A percentile compares a stretch with the other conserved stretches of the same genome.
These are phyloP conservation scores for Tetragonula clypearis DNA, from an alignment of 1,140 invertebrate genomes.

Conservation along the genomic window DNA sequence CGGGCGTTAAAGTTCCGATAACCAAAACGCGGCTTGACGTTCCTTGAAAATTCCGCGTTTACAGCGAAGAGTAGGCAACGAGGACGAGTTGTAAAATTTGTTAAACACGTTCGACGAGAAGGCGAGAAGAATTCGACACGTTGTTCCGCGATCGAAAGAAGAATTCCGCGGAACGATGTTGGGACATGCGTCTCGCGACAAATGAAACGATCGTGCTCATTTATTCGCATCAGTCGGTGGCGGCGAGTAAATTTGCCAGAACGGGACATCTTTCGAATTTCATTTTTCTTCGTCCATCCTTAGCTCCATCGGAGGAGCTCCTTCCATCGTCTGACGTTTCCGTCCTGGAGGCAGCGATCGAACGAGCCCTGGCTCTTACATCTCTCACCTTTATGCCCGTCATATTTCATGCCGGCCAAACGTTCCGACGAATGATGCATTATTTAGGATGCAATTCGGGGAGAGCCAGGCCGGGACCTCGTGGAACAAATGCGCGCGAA, in stretches of 20 bases:
- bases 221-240: conserved; percentile 25
- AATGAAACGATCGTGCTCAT: conserved; percentile 46
- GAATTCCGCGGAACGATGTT: conserved; percentile 24
- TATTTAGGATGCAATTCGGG: conserved; percentile 66
- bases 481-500: conserved; percentile 51
- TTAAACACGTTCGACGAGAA: conserved; percentile 17
- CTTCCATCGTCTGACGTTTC: background rate
- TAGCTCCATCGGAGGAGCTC: background rate
- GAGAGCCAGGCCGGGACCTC: conserved; percentile 28
- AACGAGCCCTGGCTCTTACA: conserved; percentile 56
- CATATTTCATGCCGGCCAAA: conserved; percentile 63
- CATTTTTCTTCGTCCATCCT: conserved; percentile 26
- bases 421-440: conserved; percentile 66
- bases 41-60: too few relatives aligned
- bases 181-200: conserved; percentile 8
- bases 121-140: background rate
- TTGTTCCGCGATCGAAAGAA: background rate
- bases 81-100: too few relatives aligned
- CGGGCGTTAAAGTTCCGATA: too few relatives aligned
- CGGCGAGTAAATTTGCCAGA: conserved; percentile 54
- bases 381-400: conserved; percentile 61
- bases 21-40: too few relatives aligned
- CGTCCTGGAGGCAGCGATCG: conserved; percentile 47
- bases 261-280: background rate
- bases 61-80: too few relatives aligned